Percentiles rank a stretch among this genome's conserved stretches.
These are phyloP conservation scores for Noctuana brunneofusca DNA, from an alignment of 2,888 invertebrate species.

Conservation along the genomic window DNA sequence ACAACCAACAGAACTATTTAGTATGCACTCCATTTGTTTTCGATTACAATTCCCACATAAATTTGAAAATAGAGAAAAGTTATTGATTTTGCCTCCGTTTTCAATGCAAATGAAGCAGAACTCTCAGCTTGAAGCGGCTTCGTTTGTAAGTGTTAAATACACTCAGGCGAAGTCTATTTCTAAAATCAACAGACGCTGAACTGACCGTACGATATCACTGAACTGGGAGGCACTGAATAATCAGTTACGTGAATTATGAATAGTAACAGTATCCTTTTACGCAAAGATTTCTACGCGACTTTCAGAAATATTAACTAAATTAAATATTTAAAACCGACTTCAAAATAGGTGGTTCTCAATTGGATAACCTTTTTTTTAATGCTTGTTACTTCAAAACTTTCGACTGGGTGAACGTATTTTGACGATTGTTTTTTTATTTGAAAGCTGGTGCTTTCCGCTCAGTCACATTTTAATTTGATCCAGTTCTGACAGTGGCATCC, in stretches of 20 bases:
- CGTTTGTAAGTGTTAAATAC: conserved; percentile 18
- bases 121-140: conserved; percentile 5
- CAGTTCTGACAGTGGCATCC: no score
- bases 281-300: no score
- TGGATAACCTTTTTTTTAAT: no score
- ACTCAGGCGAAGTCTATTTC: conserved; percentile 4
- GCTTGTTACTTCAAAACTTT: no score
- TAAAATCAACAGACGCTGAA: conserved; percentile 17
- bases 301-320: no score
- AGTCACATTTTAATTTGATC: no score
- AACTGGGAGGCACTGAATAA: not conserved
- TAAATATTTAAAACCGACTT: no score
- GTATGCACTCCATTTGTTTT: conserved; percentile 6
- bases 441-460: no score
- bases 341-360: no score
- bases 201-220: conserved; percentile 9
- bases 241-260: conserved; percentile 1
- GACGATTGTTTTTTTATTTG: no score
- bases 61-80: conserved; percentile 5
- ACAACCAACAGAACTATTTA: not conserved
- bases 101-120: conserved; percentile 22
- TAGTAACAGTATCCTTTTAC: not conserved
- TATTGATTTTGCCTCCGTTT: conserved; percentile 5
- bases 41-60: conserved; percentile 1
- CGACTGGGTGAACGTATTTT: no score